A percentile compares a stretch with the other conserved stretches of the same genome.
These are phyloP conservation scores for Sycophila texana DNA, from an alignment of 2,888 invertebrate species.

Conservation along the genomic window DNA sequence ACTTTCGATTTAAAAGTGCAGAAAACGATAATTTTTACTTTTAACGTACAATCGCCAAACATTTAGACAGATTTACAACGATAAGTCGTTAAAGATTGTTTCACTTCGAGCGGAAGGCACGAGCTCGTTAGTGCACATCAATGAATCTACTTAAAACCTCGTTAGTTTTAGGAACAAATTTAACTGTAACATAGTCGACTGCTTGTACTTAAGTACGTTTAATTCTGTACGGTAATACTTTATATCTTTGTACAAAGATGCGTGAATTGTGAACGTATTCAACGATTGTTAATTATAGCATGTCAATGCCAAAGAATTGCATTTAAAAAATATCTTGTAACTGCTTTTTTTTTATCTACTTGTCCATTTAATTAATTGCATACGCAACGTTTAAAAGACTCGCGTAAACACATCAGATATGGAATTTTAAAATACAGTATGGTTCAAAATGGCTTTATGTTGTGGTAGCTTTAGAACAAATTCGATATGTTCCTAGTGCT, in stretches of 20 bases:
- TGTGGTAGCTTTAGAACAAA: conserved; percentile 30
- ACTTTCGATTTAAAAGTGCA: neutral
- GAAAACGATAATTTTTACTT: conserved; percentile 15
- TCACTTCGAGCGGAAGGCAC: too few relatives aligned
- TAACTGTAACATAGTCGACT: conserved; percentile 48
- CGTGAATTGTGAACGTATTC: conserved; percentile 45
- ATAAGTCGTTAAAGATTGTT: conserved; percentile 29
- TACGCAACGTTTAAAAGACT: conserved; percentile 41
- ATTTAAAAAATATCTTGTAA: conserved; percentile 64
- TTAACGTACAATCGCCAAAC: neutral
- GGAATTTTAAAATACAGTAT: conserved; percentile 25
- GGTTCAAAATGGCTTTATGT: conserved; percentile 31
- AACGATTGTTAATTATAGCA: conserved; percentile 56
- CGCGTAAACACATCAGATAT: conserved; percentile 22
- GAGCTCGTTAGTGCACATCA: neutral
- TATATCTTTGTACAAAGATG: conserved; percentile 54
- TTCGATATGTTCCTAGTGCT: conserved; percentile 39
- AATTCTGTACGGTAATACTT: conserved; percentile 49
- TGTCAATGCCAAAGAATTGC: conserved; percentile 72
- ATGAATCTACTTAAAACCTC: conserved; percentile 28
- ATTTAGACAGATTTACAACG: conserved; percentile 7
- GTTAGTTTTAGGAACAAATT: conserved; percentile 32
- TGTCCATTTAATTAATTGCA: conserved; percentile 48
- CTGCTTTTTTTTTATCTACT: conserved; percentile 57
- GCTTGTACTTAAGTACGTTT: conserved; percentile 53